Conservation (phyloP, 37 sponge, comb jelly and placozoan species). For the Chondrilla cf. caribensis region DNA sequence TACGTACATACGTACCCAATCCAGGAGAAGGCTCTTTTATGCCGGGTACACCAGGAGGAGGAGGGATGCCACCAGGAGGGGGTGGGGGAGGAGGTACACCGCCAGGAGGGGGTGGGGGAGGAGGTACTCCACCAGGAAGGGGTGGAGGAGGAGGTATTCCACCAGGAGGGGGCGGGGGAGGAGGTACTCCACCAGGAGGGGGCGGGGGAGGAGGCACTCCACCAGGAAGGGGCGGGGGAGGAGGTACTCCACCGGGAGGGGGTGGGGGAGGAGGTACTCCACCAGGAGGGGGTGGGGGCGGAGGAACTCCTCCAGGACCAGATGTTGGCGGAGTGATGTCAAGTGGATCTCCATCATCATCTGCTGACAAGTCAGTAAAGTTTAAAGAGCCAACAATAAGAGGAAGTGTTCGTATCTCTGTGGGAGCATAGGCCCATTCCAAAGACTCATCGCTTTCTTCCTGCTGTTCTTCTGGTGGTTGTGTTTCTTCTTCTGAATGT, state of each 20-base stretch:
- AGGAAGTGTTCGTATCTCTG: conserved; percentile 61
- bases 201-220: conserved; percentile 33
- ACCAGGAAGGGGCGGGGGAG: conserved; percentile 54
- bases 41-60: conserved; percentile 1
- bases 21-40: background rate
- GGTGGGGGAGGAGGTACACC: too few species aligned
- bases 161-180: conserved; percentile 38
- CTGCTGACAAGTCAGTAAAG: conserved; percentile 79
- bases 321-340: conserved; percentile 17
- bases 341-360: conserved; percentile 74
- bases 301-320: background rate
- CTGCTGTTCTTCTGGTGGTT: conserved; percentile 8
- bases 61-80: conserved; percentile 12
- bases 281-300: conserved; percentile 41
- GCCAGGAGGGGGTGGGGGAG: conserved; percentile 37
- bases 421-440: conserved; percentile 77
- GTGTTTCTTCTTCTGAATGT: background rate
- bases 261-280: conserved; percentile 52
- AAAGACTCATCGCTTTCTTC: conserved; percentile 50
- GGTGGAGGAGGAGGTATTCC: conserved; percentile 42
- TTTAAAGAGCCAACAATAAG: conserved; percentile 66
- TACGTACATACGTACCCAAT: background rate
- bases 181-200: conserved; percentile 22
- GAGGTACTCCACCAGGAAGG: conserved; percentile 24
- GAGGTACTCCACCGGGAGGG: conserved; percentile 43